Evolutionary conservation across 1,140 invertebrate genomes (phyloP), one percentile per base, ranked within the genome.

Genomic region (Cydia pomonella): DNA sequence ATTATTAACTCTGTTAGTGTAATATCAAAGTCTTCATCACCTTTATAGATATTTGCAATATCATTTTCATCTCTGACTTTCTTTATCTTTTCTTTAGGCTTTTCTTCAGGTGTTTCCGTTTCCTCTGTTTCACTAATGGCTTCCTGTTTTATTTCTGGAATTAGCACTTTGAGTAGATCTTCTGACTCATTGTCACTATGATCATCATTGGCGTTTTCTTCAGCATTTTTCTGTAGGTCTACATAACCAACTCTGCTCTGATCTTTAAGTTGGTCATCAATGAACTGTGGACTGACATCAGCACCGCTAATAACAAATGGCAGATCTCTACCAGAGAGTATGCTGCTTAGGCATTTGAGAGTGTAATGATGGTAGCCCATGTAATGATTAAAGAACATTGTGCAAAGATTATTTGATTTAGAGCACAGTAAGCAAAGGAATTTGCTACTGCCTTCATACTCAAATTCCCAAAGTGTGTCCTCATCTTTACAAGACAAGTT

Each of bases 351-450:
- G 69, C 92, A 93, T 82, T 93, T 93, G 0, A 93, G 50, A 2
- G 91, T 93, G 41, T 92, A 91, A 79, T 91, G 91, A 76, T 93
- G 93, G 50, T 82, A 91, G 3, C 90, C 90, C 83, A 93, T 89
- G 62, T 85, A 93, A 75, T 93, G 93, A 69, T 83, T 86, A 73
- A 93, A 89, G 76, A 93, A 92, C 33, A 82, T 85, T 29, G 78
- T 79, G 13, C 76, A 59, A 18, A 80, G 64, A 71, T 88, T 85
- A 74, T 87, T 86, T 13, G 82, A 41, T 76, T 92, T 93, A 1
- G 81, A 82, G 76, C 93, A 93, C 1, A 93, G 77, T 29, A 87
- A 73, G 73, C 93, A 93, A 1, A 83, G 27, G 75, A 92, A 93
- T 50, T 85, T 90, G 33, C 80, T 74, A 25, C 76, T 75, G 1